Evolutionary conservation across 2,113 vertebrate species (phyloP), one percentile per base, ranked within the genome.

Genomic region (Tragelaphus strepsiceros): DNA sequence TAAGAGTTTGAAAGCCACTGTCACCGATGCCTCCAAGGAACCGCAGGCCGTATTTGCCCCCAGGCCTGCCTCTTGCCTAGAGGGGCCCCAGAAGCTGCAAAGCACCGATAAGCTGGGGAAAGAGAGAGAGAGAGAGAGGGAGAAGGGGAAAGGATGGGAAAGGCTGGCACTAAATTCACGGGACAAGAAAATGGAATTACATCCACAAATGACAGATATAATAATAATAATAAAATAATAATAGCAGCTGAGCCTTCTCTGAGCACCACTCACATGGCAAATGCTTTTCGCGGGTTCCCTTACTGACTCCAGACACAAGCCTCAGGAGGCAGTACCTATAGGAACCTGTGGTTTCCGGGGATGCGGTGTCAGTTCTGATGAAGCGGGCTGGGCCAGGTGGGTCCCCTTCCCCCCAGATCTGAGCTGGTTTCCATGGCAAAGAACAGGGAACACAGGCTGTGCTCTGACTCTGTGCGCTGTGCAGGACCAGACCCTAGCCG

Each of bases 381-480:
- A 35, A 59, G 22, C 14, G 89, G 88, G 30, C 11, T 12, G 54
- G 77, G 26, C 30, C 12, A 51, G 43, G 46, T 0, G 0, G 26
- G 12, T 11, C 21, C 21, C 56, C 39, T 64, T 43, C 11, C 46
- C 24, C 30, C 81, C 10, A 9, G 17, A n/a, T 64, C 30, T 16
- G 39, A 62, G 56, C 64, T 56, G 2, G 30, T 49, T 35, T 83
- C 53, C 3, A 14, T 1, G 28, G 62, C 22, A 88, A 39, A 14
- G 17, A 49, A 14, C 8, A 46, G 54, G 74, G 53, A 13, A 19
- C n/a, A 10, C 0, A 1, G 0, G 2, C 35, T 30, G 54, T 0
- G 2, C 11, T 83, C 46, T 0, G 0, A 53, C 54, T 39, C 30
- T 54, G 54, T 3, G 49, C 64, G 26, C 35, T 15, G 28, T 28